A percentile compares a stretch with the other conserved stretches of the same genome.
These are phyloP conservation scores for Vimba vimba DNA, from an alignment of 2,113 vertebrate species.

Conservation along the genomic window DNA sequence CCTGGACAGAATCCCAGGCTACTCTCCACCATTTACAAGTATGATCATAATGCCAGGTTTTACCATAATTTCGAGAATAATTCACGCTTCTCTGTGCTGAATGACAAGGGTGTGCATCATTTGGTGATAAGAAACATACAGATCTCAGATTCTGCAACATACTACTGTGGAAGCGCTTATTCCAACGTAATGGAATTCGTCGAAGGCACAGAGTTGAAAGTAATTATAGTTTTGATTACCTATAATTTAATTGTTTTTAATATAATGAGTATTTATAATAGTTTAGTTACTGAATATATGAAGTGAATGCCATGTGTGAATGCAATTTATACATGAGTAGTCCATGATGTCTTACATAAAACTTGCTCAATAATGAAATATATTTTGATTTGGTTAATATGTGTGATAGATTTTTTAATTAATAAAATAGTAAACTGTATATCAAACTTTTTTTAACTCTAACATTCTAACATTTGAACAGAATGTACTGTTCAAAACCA, in stretches of 20 bases:
- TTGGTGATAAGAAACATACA: conserved; percentile 59
- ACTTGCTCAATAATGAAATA: neutral
- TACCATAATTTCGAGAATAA: conserved; percentile 48
- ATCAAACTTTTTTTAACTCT: no score
- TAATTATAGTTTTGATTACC: conserved; percentile 31
- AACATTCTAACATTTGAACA: no score
- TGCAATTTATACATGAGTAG: no score
- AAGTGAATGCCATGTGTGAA: neutral
- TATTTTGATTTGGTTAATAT: neutral
- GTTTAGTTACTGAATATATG: neutral
- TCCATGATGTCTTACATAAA: neutral
- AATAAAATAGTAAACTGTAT: no score
- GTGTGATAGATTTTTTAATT: no score
- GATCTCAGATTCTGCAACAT: conserved; percentile 62
- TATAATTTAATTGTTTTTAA: neutral
- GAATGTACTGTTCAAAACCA: no score
- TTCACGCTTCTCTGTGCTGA: conserved; percentile 58
- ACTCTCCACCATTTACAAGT: conserved; percentile 65
- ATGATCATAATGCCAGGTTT: conserved; percentile 31
- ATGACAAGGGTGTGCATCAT: conserved; percentile 40
- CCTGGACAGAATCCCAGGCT: conserved; percentile 59
- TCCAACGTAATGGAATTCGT: conserved; percentile 66
- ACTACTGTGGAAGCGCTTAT: conserved; percentile 69
- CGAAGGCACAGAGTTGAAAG: conserved; percentile 64
- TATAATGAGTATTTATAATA: neutral